Conservation (phyloP, 2,888 invertebrate genomes). For the Ormyrus rosae region DNA sequence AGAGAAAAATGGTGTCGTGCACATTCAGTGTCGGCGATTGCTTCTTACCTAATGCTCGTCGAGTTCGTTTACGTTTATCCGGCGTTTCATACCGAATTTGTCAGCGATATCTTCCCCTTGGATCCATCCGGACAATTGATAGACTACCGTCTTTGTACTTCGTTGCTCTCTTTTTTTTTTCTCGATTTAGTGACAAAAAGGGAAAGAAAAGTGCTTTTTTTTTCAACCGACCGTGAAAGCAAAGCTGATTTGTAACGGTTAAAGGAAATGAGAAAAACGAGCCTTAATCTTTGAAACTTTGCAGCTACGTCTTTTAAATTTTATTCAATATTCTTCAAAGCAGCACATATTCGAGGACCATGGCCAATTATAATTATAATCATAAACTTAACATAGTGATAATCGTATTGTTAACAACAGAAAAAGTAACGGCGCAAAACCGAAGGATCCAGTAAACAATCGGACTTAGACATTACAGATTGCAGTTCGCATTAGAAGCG, state of each 20-base stretch:
- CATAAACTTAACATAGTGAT: conserved; percentile 14
- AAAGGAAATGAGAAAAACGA: conserved; percentile 23
- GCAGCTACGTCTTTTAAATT: conserved; percentile 29
- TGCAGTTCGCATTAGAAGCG: conserved; percentile 15
- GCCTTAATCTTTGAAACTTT: conserved; percentile 24
- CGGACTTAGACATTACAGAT: conserved; percentile 13
- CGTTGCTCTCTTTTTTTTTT: background rate
- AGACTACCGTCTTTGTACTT: background rate
- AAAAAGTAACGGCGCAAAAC: background rate
- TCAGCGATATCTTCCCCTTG: conserved; percentile 3
- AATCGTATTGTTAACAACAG: conserved; percentile 7
- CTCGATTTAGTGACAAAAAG: background rate
- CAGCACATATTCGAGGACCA: conserved; percentile 36
- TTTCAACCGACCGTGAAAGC: background rate
- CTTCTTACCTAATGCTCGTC: conserved; percentile 47
- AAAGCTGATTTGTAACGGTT: background rate
- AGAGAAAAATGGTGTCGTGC: conserved; percentile 42
- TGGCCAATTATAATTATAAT: conserved; percentile 33
- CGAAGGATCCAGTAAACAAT: conserved; percentile 9
- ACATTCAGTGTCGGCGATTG: conserved; percentile 32
- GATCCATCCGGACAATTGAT: background rate
- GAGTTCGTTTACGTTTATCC: conserved; percentile 21
- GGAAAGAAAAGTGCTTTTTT: background rate
- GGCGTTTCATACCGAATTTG: conserved; percentile 4
- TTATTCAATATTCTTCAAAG: conserved; percentile 38